Base-by-base conservation (phyloP, 2,888 invertebrate species). In the Margaritifera margaritifera region DNA sequence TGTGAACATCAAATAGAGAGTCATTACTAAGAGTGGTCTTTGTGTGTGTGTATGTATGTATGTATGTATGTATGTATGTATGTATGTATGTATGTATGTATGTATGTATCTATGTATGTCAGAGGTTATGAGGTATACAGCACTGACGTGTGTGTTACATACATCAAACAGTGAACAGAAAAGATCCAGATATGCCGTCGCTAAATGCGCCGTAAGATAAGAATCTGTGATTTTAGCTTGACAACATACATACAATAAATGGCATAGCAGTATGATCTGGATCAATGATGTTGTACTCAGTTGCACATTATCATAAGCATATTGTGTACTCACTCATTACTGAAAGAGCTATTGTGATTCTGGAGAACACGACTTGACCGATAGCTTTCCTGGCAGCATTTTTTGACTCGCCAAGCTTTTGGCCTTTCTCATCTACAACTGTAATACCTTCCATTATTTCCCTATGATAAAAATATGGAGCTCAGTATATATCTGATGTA, bases 341-440 rank as follows among this genome's bases (percentile, higher is more conserved):
- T 15, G 99, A 99, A 31, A 94, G 89, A 0, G 98, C 97, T 99
- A 99, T 99, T 65, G 93, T 90, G 69, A 98, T 93, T 82, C 99
- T 92, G 64, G 97, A 98, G 6, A 97, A 85, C 68, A 96, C 94
- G 8, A 99, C 98, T 80, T 96, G 94, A 0, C 93, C 90, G 74
- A 99, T 98, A 24, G 98, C 99, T 71, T 92, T 92, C 71, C 92
- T 91, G 0, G 98, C 99, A 0, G 98, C 93, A 27, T 86, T 89
- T 76, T 89, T 91, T 5, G 93, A 93, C 53, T 91, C 88, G 3
- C 93, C 93, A n/a, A 96, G 85, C 68, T 93, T 92, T 71, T 93
- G 92, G 25, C 95, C 95, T 63, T 94, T 92, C 62, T 93, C 93
- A 83, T 96, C 95, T 85, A 94, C 93, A 31, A 98, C 92, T 1